Percentiles rank a stretch among this genome's conserved stretches.
Conservation (phyloP, 2,888 invertebrate species). For the Ellobium chinense region DNA sequence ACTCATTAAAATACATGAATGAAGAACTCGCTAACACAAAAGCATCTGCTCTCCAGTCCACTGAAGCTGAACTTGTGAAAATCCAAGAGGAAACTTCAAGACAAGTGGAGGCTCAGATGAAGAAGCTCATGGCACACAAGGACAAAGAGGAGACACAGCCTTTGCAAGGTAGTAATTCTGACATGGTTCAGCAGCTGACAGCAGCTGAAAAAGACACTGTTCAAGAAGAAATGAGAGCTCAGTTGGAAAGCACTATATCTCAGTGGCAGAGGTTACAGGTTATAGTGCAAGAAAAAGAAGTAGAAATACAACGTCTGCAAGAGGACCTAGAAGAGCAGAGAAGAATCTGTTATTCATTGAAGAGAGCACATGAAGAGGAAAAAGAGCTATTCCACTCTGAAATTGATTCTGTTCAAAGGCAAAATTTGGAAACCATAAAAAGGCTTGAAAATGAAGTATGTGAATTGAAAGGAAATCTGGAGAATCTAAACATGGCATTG, state of each 20-base stretch:
- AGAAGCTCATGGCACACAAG: not conserved
- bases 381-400: slow-evolving; percentile 5
- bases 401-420: slow-evolving; percentile 12
- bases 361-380: slow-evolving; percentile 18
- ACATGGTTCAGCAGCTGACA: not conserved
- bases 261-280: slow-evolving; percentile 45
- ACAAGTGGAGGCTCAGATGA: slow-evolving; percentile 3
- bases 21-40: not conserved
- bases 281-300: slow-evolving; percentile 38
- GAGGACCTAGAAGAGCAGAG: slow-evolving; percentile 34
- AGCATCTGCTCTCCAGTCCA: not conserved
- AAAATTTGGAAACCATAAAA: not conserved
- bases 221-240: slow-evolving; percentile 19
- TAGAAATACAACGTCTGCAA: slow-evolving; percentile 22
- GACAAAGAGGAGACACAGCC: not conserved
- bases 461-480: not conserved
- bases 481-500: not conserved
- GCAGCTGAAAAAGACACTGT: not conserved
- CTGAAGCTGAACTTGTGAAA: not conserved
- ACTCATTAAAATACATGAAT: not conserved
- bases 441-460: not conserved
- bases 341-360: slow-evolving; percentile 26
- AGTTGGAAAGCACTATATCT: slow-evolving; percentile 32
- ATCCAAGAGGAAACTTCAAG: not conserved
- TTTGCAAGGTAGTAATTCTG: not conserved